These are phyloP conservation scores for Rhogogaster chlorosoma DNA, from an alignment of 2,888 invertebrate genomes.

Conservation along the genomic window DNA sequence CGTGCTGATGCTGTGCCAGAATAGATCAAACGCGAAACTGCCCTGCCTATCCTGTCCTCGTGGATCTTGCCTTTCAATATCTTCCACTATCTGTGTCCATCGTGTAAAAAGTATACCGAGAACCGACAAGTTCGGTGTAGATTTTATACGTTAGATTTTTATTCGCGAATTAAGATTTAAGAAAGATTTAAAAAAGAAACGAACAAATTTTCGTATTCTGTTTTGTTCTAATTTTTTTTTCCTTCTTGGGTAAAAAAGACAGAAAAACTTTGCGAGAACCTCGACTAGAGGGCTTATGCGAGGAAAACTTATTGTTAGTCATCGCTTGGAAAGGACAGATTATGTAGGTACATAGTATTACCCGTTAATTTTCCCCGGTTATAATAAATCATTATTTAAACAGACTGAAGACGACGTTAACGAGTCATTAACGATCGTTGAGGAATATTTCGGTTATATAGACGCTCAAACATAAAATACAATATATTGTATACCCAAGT, in stretches of 20 bases:
- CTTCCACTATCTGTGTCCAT: not conserved
- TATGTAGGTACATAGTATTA: not conserved
- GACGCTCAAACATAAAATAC: not conserved
- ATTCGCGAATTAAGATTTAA: not conserved
- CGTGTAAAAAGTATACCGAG: not conserved
- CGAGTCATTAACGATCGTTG: slow-evolving; percentile 22
- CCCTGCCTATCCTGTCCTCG: not conserved
- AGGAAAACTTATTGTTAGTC: not conserved
- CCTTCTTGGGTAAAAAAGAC: not conserved
- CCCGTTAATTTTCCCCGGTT: not conserved
- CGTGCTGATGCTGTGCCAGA: not conserved
- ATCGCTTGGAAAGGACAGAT: not conserved
- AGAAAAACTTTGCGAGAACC: not conserved
- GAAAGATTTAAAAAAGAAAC: not conserved
- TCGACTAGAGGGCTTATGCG: not conserved
- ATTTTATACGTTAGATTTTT: not conserved
- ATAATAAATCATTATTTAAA: slow-evolving; percentile 26
- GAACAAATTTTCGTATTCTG: not conserved
- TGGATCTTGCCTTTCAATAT: slow-evolving; percentile 12
- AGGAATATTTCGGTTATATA: not conserved
- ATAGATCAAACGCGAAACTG: slow-evolving; percentile 36
- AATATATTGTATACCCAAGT: not conserved
- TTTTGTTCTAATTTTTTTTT: not conserved
- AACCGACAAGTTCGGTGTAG: not conserved
- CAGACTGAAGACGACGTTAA: slow-evolving; percentile 23